Evolutionary conservation across 2,113 vertebrate genomes (phyloP), one percentile per base, ranked within the genome.

Genomic region (Urocitellus parryii): DNA sequence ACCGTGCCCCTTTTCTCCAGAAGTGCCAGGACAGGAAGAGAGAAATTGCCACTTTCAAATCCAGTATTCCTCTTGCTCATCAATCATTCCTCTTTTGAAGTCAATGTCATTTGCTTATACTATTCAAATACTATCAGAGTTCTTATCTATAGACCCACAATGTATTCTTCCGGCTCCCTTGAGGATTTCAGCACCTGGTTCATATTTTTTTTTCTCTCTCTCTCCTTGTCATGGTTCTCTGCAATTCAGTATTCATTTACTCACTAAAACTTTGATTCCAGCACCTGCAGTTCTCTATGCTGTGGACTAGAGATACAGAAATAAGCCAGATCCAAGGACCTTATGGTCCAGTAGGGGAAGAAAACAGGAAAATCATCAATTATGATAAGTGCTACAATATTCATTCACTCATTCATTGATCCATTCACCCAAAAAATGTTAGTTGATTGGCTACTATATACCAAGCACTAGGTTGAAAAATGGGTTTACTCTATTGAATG

Each of bases 231-330:
- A 58, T 65, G 16, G 87, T 93, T 96, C 67, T 84, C n/a, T 80
- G 65, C 58, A 83, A 34, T 84, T 94, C 27, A 78, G 32, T 87
- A 82, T 67, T 92, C 27, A 85, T 87, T 94, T n/a, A 82, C 14
- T 96, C 81, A 67, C 80, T 87, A 79, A 94, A 85, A 87, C 61
- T 34, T 80, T 92, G 79, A 92, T 77, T 90, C 27, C 87, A 88
- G 39, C n/a, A 91, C 18, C 17, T 67, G 29, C n/a, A 80, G 53
- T 74, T 95, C 72, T 63, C 86, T 87, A 68, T 73, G 48, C 22
- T 58, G n/a, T 45, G 45, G 32, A 72, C 48, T 29, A 82, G 53
- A 96, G 29, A 83, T 18, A 70, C 7, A 78, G 68, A 88, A 92
- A 90, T 42, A 94, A 85, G 16, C 14, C 82, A 94, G 67, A 48